Evolutionary conservation across 2,797 vertebrate genomes (phyloP).

Genomic region (Gallirallus australis): DNA sequence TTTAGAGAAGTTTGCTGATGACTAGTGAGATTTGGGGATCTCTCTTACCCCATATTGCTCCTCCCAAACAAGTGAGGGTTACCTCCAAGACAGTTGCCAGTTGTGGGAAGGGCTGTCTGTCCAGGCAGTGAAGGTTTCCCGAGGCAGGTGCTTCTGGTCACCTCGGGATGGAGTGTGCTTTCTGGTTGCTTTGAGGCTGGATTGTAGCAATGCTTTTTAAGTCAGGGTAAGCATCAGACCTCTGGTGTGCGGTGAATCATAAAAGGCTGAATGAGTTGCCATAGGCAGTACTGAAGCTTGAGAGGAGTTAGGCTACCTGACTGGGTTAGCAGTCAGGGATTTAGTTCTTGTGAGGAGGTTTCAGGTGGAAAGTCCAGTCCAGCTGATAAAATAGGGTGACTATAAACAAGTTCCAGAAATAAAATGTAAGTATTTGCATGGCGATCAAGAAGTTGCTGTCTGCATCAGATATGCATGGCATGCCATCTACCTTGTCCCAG

Average conservation of each 20-base stretch:
- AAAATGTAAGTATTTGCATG: background rate
- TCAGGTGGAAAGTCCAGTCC: background rate
- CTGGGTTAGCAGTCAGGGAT: background rate
- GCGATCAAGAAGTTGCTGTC: background rate
- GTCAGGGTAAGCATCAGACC: background rate
- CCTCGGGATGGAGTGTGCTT: accelerated
- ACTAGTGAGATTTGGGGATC: background rate
- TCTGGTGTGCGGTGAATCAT: background rate
- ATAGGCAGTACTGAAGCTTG: background rate
- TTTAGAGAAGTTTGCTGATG: background rate
- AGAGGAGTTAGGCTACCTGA: background rate
- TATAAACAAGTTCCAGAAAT: background rate
- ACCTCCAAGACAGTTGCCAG: background rate
- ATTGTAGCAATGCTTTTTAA: background rate
- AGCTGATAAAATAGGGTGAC: background rate
- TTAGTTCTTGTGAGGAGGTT: background rate
- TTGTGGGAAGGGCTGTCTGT: accelerated
- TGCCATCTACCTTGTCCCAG: background rate
- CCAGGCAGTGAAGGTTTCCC: background rate
- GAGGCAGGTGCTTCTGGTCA: background rate
- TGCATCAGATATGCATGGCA: background rate
- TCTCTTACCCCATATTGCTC: background rate
- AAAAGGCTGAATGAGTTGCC: background rate
- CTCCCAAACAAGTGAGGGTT: background rate
- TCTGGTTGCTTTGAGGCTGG: background rate